A percentile compares a stretch with the other conserved stretches of the same genome.
phyloP scores from a whole-genome alignment of 2,888 invertebrate genomes.

The Eupithecia exiguata region DNA sequence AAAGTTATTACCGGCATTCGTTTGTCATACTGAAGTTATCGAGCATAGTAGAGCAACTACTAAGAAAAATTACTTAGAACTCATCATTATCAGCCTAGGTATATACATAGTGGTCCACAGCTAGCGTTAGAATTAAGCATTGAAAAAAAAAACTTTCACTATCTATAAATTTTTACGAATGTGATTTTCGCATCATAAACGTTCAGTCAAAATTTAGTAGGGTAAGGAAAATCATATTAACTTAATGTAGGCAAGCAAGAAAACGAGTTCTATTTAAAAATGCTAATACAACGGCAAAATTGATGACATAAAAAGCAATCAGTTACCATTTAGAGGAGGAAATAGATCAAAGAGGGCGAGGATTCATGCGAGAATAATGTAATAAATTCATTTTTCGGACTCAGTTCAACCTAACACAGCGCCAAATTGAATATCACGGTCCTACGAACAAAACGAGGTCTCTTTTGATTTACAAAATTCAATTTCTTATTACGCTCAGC shows the following conservation, averaged over 20 bases:
- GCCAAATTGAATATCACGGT: slow-evolving; percentile 75
- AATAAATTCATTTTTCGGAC: slow-evolving; percentile 70
- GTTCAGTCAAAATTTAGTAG: not conserved
- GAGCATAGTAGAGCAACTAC: not conserved
- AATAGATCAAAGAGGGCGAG: slow-evolving; percentile 69
- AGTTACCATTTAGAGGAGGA: slow-evolving; percentile 55
- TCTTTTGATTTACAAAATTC: slow-evolving; percentile 70
- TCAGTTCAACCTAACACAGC: slow-evolving; percentile 53
- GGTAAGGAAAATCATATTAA: not conserved
- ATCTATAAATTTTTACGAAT: not conserved
- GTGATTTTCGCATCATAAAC: not conserved
- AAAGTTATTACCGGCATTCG: not conserved
- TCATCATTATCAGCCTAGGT: too few species aligned
- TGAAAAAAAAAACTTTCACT: not conserved
- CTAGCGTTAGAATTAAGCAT: not conserved
- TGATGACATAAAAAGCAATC: slow-evolving; percentile 66
- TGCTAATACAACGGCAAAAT: slow-evolving; percentile 48
- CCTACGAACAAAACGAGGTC: slow-evolving; percentile 52
- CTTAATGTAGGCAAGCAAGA: not conserved
- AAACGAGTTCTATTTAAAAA: slow-evolving; percentile 16
- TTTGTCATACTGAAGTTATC: not conserved
- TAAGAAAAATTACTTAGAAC: not conserved
- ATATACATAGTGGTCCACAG: not conserved
- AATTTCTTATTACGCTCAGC: slow-evolving; percentile 65
- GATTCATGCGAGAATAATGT: slow-evolving; percentile 69